These are phyloP conservation scores for Phocoena sinus DNA, from an alignment of 2,113 vertebrate species.

Conservation along the genomic window DNA sequence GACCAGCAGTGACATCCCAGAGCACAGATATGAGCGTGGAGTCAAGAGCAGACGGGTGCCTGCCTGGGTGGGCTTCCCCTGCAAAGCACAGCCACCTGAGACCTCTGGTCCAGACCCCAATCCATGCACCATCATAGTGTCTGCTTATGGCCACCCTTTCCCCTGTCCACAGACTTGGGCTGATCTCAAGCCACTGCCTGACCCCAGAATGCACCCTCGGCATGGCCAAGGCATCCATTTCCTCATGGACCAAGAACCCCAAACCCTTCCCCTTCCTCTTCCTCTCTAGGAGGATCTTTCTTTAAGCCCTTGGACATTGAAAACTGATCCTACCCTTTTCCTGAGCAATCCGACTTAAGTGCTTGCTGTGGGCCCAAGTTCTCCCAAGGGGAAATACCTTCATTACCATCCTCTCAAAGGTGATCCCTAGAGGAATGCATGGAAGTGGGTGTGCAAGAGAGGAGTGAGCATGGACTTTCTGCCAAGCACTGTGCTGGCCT, in stretches of 20 bases:
- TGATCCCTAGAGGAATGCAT: not conserved
- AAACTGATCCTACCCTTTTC: not conserved
- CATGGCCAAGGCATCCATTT: not conserved
- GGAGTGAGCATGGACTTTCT: accelerated
- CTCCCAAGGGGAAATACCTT: not conserved
- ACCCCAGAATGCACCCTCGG: not conserved
- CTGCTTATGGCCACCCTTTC: not conserved
- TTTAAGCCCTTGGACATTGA: not conserved
- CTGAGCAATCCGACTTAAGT: not conserved
- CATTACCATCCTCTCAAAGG: not conserved
- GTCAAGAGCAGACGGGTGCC: not conserved
- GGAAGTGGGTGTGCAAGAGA: not conserved
- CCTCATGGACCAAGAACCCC: not conserved
- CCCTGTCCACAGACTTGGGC: not conserved
- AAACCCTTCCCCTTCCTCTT: not conserved
- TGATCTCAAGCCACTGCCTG: not conserved
- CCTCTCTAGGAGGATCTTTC: not conserved
- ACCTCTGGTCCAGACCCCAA: not conserved
- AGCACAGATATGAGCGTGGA: not conserved
- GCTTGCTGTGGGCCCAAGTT: not conserved
- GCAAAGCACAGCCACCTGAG: not conserved
- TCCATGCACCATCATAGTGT: not conserved
- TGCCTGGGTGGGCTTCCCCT: not conserved
- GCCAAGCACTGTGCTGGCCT: not conserved
- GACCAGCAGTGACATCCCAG: not conserved